Evolutionary conservation across 2,797 vertebrate species (phyloP).

Genomic region (Crossoptilon crossoptilon): DNA sequence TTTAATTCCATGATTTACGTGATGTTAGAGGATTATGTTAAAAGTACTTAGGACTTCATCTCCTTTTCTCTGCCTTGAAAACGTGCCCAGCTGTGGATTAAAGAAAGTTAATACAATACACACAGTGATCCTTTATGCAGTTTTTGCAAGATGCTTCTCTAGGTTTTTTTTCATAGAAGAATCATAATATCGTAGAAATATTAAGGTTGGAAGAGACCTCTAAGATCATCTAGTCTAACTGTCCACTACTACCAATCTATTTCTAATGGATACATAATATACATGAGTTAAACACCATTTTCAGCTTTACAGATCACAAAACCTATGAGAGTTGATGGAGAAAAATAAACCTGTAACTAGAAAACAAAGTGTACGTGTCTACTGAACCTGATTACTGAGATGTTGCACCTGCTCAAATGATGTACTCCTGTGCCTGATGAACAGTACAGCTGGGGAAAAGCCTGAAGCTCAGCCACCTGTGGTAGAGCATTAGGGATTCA

Average conservation of each 20-base stretch:
- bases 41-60: constrained; percentile 10
- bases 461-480: background rate
- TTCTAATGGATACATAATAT: background rate
- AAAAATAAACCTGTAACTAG: constrained; percentile 1
- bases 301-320: constrained; percentile 4
- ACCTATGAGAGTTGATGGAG: background rate
- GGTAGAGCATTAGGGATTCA: background rate
- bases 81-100: constrained; percentile 1
- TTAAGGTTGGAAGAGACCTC: too few relatives aligned
- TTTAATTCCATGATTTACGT: constrained; percentile 20
- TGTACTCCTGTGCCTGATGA: background rate
- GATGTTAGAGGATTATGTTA: constrained; percentile 7
- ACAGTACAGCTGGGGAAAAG: background rate
- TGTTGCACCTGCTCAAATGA: background rate
- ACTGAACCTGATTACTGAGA: background rate
- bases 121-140: background rate
- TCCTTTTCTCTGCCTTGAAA: constrained; percentile 15
- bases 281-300: background rate
- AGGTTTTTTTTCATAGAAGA: background rate
- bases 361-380: background rate
- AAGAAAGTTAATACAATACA: background rate
- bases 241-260: too few relatives aligned
- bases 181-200: too few relatives aligned
- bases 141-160: constrained; percentile 13
- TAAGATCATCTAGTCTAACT: too few relatives aligned